Evolutionary conservation across 2,113 vertebrate genomes (phyloP), one percentile per base, ranked within the genome.

Genomic region (Bostrychus sinensis): DNA sequence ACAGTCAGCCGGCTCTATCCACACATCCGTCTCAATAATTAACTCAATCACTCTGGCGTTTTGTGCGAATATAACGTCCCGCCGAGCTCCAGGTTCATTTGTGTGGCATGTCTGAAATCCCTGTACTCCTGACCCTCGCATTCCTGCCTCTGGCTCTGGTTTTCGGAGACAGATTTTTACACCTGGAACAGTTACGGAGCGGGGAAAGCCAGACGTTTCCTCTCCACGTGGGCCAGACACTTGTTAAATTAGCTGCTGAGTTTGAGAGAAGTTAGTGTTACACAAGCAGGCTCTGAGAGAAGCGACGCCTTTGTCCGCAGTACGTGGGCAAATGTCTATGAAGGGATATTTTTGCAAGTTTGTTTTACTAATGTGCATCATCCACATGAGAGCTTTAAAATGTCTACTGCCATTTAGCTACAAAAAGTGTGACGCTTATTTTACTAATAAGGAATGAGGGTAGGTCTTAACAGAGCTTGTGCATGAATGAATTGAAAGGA

Each of bases 161-260:
- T 39, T 39, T 39, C n/a, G n/a, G 5, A 39, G n/a, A 17, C 39
- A 7, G 16, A 19, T 42, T 42, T 19, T 19, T 5, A 46, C 43
- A 46, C 43, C 43, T 46, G 43, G 19, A 3, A 1, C 30, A 32
- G 3, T 32, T 32, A 5, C 5, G 8, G n/a, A n/a, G n/a, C n/a
- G n/a, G n/a, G n/a, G n/a, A n/a, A n/a, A n/a, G n/a, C 43, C 43
- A 46, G 43, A 46, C 22, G 43, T 46, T 46, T 46, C 43, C 43
- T 20, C 20, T 46, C 43, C 19, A 46, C 19, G 43, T 22, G 43
- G 10, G 4, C 19, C 8, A 20, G 8, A 13, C 10, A 11, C 43
- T 46, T 46, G 43, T 46, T 46, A 46, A 46, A 46, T 46, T 43
- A 23, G 43, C 43, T 13, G 43, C 5, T 7, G 8, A 32, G 30